Percentiles rank a stretch among this genome's conserved stretches.
phyloP scores from a whole-genome alignment of 1,140 invertebrate species.

The Brachionus calyciflorus region DNA sequence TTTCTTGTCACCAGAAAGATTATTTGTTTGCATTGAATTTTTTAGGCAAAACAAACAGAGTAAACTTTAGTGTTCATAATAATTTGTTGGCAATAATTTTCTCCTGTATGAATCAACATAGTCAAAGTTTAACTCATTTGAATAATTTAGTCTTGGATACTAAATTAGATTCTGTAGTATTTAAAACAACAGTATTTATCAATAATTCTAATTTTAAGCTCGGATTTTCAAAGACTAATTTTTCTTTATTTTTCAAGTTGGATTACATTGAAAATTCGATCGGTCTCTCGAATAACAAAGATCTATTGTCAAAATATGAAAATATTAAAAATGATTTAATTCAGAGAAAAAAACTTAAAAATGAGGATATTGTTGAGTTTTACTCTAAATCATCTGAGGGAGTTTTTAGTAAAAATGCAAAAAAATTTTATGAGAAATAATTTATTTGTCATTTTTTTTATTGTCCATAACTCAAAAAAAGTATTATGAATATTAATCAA shows the following conservation, averaged over 20 bases:
- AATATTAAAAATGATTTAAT: background rate
- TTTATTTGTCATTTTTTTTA: background rate
- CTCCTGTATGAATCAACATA: background rate
- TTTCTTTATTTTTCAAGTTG: background rate
- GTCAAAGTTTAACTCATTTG: background rate
- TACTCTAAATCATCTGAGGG: constrained; percentile 23
- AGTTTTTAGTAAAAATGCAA: background rate
- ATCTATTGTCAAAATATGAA: background rate
- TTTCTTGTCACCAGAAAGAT: background rate
- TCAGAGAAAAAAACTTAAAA: background rate
- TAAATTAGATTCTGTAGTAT: background rate
- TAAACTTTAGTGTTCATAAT: background rate
- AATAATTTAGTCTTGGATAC: background rate
- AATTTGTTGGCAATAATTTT: background rate
- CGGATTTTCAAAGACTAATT: no score
- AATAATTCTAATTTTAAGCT: background rate
- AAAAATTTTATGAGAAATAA: background rate
- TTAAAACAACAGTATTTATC: background rate
- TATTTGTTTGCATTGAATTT: background rate
- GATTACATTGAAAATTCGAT: background rate
- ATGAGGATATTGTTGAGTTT: background rate
- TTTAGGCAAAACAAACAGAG: background rate
- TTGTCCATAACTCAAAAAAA: background rate
- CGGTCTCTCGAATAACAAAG: background rate
- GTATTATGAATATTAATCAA: background rate